phyloP scores from a whole-genome alignment of 1,140 invertebrate genomes.

The Melitaea cinxia region DNA sequence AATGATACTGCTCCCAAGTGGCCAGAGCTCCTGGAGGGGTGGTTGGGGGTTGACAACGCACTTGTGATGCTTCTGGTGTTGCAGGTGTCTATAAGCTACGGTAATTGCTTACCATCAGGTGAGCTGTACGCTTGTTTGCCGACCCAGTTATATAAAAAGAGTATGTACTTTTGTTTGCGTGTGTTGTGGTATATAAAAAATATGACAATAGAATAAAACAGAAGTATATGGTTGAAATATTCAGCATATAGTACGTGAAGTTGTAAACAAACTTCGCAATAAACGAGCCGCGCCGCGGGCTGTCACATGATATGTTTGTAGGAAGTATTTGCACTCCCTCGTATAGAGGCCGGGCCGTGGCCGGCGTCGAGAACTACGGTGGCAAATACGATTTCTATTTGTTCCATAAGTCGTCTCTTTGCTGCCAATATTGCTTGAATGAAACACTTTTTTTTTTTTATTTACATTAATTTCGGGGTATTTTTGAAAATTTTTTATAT shows the following conservation, averaged over 20 bases:
- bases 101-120: too few species aligned
- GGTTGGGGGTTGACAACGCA: too few species aligned
- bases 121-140: too few species aligned
- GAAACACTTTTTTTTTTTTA: neutral
- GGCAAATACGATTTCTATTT: neutral
- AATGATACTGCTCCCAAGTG: too few species aligned
- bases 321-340: neutral
- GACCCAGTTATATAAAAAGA: too few species aligned
- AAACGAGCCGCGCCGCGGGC: slow-evolving; percentile 23
- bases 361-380: neutral
- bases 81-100: too few species aligned
- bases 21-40: too few species aligned
- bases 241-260: neutral
- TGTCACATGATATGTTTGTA: slow-evolving; percentile 31
- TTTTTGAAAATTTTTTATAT: too few species aligned
- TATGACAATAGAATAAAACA: neutral
- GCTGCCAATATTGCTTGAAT: neutral
- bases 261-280: slow-evolving; percentile 20
- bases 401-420: neutral
- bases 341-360: neutral
- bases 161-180: too few species aligned
- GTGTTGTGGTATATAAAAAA: too few species aligned
- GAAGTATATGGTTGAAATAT: neutral
- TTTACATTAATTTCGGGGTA: too few species aligned
- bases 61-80: too few species aligned